Evolutionary conservation across 1,140 invertebrate genomes (phyloP).

Genomic region (Lasioglossum baleicum): DNA sequence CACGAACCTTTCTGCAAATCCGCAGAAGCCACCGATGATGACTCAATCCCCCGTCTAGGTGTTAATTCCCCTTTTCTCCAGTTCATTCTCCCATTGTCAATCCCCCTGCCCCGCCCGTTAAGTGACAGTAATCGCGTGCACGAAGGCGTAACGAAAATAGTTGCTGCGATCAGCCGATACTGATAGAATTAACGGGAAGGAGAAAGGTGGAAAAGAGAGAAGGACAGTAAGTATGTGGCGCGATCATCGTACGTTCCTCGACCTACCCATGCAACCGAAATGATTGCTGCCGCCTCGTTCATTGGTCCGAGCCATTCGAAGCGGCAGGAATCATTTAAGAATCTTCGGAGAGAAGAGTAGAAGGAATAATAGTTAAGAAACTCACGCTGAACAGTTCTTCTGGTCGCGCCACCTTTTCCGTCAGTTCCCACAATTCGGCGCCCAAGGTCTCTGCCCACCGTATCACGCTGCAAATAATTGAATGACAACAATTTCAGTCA

Average conservation of each 20-base stretch:
- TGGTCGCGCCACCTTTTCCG: conserved; percentile 82
- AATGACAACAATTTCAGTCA: conserved; percentile 6
- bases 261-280: background rate
- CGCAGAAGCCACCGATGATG: background rate
- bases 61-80: background rate
- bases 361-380: conserved; percentile 15
- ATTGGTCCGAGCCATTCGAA: too few relatives aligned
- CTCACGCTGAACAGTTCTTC: conserved; percentile 82
- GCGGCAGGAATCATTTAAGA: too few relatives aligned
- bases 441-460: conserved; percentile 83
- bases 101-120: background rate
- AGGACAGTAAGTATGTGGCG: background rate
- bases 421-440: conserved; percentile 83
- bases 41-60: background rate
- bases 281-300: too few relatives aligned
- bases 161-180: conserved; percentile 7
- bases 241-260: too few relatives aligned
- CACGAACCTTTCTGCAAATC: too few relatives aligned
- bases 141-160: conserved; percentile 33
- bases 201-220: background rate
- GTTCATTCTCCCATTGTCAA: background rate
- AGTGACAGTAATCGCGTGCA: conserved; percentile 17
- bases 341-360: too few relatives aligned
- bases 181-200: background rate
- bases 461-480: conserved; percentile 77